Base-by-base conservation (phyloP, 1,140 invertebrate genomes). In the Onthophagus taurus region DNA sequence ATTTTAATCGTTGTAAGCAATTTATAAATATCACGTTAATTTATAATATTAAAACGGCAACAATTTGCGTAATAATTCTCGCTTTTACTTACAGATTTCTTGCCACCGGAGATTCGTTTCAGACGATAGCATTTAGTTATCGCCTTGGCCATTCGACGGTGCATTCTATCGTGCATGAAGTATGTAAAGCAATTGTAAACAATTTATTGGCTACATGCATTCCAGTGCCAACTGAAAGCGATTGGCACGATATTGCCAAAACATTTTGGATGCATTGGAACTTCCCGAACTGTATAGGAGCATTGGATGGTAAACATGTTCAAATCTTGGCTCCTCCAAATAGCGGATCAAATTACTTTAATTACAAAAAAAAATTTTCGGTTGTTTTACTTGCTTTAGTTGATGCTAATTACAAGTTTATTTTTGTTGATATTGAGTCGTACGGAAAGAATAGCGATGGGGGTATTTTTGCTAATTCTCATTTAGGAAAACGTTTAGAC, bases 221-320 rank as follows among this genome's bases (percentile, higher is more conserved):
- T 26, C 24, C 24, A 26, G 24, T 26, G 24, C 24, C n/a, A n/a
- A 26, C 24, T 26, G 24, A 26, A 26, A 26, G 24, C n/a, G 24
- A 26, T 26, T 26, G 24, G n/a, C 24, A 26, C n/a, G 24, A 26
- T 26, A 26, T 7, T 26, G 24, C 24, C 24, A 26, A 26, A 26
- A 26, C 7, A 26, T 26, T 26, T 26, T 26, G 24, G 24, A 26
- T 26, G 24, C n/a, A 26, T 26, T 26, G 24, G n/a, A 26, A 26
- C n/a, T 26, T 7, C 24, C n/a, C n/a, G 24, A 39, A 58, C 31
- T 55, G 53, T 39, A 18, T 59, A n/a, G 64, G 66, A 9, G 59
- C 65, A 8, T 51, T 67, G 4, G 69, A 72, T 52, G 65, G 68
- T 0, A 71, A 69, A 46, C 67, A 72, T 41, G 43, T 71, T 7